Evolutionary conservation across 2,888 invertebrate species (phyloP).

Genomic region (Drosophila demipolita): DNA sequence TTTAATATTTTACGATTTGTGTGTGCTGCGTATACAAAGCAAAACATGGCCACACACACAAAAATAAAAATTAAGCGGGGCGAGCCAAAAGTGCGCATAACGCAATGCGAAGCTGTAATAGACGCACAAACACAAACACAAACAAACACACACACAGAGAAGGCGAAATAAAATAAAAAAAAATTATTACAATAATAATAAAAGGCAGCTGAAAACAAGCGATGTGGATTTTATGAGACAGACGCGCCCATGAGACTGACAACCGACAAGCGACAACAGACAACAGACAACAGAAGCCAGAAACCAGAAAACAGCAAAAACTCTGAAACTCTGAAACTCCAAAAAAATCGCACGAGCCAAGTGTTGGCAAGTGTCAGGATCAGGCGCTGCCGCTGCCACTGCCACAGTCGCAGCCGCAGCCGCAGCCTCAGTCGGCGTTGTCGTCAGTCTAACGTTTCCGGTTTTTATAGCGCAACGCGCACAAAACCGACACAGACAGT

Average conservation of each 20-base stretch:
- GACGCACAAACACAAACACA: background rate
- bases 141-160: slow-evolving; percentile 24
- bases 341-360: slow-evolving; percentile 67
- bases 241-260: slow-evolving; percentile 59
- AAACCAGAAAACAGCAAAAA: slow-evolving; percentile 39
- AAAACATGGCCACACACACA: slow-evolving; percentile 56
- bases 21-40: slow-evolving; percentile 43
- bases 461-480: slow-evolving; percentile 70
- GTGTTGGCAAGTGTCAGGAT: slow-evolving; percentile 81
- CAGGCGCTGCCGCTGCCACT: slow-evolving; percentile 56
- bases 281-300: slow-evolving; percentile 34
- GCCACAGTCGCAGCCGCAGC: slow-evolving; percentile 3
- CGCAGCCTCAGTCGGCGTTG: slow-evolving; percentile 31
- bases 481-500: slow-evolving; percentile 30
- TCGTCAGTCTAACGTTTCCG: slow-evolving; percentile 72
- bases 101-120: slow-evolving; percentile 63
- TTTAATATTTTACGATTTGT: slow-evolving; percentile 81
- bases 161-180: slow-evolving; percentile 32
- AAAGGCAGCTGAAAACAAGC: slow-evolving; percentile 67
- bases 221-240: slow-evolving; percentile 68
- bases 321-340: slow-evolving; percentile 56
- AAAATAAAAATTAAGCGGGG: slow-evolving; percentile 71
- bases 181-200: slow-evolving; percentile 80
- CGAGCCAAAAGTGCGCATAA: slow-evolving; percentile 62
- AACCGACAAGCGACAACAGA: slow-evolving; percentile 4